Conservation (phyloP, 2,888 invertebrate species). For the Xylophagus ater region DNA sequence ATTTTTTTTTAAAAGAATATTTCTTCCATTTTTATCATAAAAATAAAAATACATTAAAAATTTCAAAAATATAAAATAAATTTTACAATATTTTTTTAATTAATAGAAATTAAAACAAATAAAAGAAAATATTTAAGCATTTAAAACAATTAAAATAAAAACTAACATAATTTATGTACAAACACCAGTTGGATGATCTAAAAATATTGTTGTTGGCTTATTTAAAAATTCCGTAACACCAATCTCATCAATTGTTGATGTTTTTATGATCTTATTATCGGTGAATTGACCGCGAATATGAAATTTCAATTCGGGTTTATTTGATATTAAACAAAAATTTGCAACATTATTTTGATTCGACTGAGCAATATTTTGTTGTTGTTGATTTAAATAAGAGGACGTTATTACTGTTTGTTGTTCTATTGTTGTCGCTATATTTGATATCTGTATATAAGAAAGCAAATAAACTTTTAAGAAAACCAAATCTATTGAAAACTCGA, state of each 20-base stretch:
- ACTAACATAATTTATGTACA: conserved; percentile 17
- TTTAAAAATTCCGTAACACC: conserved; percentile 18
- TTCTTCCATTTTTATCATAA: too few species aligned
- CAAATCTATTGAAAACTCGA: conserved; percentile 1
- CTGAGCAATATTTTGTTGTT: conserved; percentile 19
- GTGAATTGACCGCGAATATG: conserved; percentile 53
- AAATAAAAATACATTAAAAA: too few species aligned
- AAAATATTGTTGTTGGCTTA: conserved; percentile 23
- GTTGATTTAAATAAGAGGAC: conserved; percentile 20
- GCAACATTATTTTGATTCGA: conserved; percentile 20
- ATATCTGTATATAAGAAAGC: too few species aligned
- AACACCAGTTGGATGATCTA: conserved; percentile 11
- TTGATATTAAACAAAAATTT: conserved; percentile 52
- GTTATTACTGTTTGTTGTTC: conserved; percentile 24
- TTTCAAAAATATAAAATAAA: too few species aligned
- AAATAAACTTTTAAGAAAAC: conserved; percentile 2
- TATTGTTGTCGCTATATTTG: conserved; percentile 16
- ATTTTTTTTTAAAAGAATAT: too few species aligned
- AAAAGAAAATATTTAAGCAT: too few species aligned
- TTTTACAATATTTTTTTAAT: too few species aligned
- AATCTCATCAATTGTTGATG: conserved; percentile 4
- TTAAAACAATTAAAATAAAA: too few species aligned
- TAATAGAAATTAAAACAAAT: too few species aligned
- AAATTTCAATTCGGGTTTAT: conserved; percentile 58
- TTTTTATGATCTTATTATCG: conserved; percentile 36